These are phyloP conservation scores for Macquaria australasica DNA, from an alignment of 2,113 vertebrate species.

Conservation along the genomic window DNA sequence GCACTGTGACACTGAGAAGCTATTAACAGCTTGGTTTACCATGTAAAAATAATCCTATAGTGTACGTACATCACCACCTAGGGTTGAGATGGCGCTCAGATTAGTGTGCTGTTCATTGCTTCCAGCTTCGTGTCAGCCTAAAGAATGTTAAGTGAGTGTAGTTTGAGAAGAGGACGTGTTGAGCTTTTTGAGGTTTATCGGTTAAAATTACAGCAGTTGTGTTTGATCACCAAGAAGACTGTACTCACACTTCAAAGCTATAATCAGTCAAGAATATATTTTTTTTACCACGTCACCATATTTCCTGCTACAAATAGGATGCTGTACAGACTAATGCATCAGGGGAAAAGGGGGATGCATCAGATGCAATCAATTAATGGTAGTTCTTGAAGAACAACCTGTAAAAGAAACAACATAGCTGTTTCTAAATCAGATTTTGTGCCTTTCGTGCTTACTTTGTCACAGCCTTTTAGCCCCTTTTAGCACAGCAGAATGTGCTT, in stretches of 20 bases:
- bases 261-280: not conserved
- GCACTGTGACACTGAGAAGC: not conserved
- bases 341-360: conserved; percentile 1
- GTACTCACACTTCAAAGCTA: not conserved
- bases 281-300: not conserved
- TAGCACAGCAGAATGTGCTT: not conserved
- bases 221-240: not conserved
- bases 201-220: not conserved
- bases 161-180: not conserved
- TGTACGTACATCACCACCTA: not conserved
- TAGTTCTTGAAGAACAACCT: not conserved
- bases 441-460: conserved; percentile 7
- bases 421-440: conserved; percentile 10
- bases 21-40: conserved; percentile 18
- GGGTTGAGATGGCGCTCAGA: conserved; percentile 2
- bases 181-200: not conserved
- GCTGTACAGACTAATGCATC: not conserved
- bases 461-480: conserved; percentile 19
- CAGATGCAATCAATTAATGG: conserved; percentile 3
- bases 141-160: not conserved
- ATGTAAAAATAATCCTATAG: conserved; percentile 17
- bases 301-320: not conserved
- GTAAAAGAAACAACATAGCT: conserved; percentile 8
- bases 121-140: not conserved
- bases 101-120: not conserved